phyloP scores from a whole-genome alignment of 2,113 vertebrate species.

The Ancistrus triradiatus region DNA sequence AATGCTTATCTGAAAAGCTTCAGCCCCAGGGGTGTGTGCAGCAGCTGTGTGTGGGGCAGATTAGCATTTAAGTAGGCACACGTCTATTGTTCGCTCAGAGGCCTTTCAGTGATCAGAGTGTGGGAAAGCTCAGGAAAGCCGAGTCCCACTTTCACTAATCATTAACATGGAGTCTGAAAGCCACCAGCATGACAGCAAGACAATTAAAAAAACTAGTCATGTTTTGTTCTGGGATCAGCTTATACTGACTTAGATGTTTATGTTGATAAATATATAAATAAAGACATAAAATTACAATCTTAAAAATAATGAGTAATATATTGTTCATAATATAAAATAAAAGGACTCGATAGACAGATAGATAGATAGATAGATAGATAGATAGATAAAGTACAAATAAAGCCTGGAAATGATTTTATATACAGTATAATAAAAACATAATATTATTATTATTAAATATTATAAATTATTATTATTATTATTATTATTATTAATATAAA shows the following conservation, averaged over 20 bases:
- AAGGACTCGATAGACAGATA: too few relatives aligned
- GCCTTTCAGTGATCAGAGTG: constrained; percentile 57
- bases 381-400: too few relatives aligned
- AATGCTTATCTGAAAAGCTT: constrained; percentile 12
- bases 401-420: too few relatives aligned
- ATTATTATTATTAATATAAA: too few relatives aligned
- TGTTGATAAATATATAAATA: neutral
- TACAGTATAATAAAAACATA: too few relatives aligned
- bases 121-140: constrained; percentile 65
- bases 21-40: constrained; percentile 4
- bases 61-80: constrained; percentile 72
- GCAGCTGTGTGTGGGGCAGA: constrained; percentile 35
- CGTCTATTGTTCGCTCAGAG: constrained; percentile 57
- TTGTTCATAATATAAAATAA: too few relatives aligned
- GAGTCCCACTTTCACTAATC: constrained; percentile 60
- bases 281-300: neutral
- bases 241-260: neutral
- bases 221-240: neutral
- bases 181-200: neutral
- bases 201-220: neutral
- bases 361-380: too few relatives aligned
- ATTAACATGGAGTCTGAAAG: constrained; percentile 52
- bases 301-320: too few relatives aligned
- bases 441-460: too few relatives aligned
- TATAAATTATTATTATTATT: too few relatives aligned